Evolutionary conservation across 2,113 vertebrate species (phyloP), one percentile per base, ranked within the genome.

Genomic region (Ranitomeya variabilis): DNA sequence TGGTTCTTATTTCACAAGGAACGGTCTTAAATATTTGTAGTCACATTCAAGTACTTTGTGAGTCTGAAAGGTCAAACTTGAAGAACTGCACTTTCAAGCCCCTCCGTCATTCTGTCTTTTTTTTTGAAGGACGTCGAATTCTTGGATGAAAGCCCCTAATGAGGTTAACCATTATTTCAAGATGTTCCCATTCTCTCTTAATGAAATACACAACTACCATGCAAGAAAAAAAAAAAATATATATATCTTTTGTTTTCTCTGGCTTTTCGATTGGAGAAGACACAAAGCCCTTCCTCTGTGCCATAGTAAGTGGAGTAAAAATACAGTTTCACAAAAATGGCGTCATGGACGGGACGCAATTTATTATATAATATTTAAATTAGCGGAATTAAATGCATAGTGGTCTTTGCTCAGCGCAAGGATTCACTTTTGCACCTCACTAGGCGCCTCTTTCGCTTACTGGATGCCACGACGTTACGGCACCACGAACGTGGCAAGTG

Each of bases 151-250:
- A 84, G 82, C 82, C 82, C 26, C 51, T 54, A 69, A 71, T 84
- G 82, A 84, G 82, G 82, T 84, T 84, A 69, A 69, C 60, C 82
- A 84, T 84, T 31, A 69, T 84, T 84, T 55, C 82, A 84, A 21
- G 21, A 84, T 84, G 82, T 84, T 84, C 51, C 4, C 82, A 84
- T 71, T 84, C 81, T 51, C 69, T 83, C 64, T 71, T 71, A 84
- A 84, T 84, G 64, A 84, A 69, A 84, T 55, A 71, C 82, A 84
- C 67, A 84, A 84, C 82, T 69, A 23, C 82, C 64, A 54, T 52
- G 66, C 81, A 67, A 83, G 54, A 71, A 71, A 71, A 62, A 71
- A 71, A 62, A 71, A 45, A 45, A 45, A 45, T 31, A 31, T 31
- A 31, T 31, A 31, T 31, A 45, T 45, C 3, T 45, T 45, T 45